Percentiles rank a stretch among this genome's conserved stretches.
phyloP scores from a whole-genome alignment of 2,113 vertebrate species.

The Zosterops lateralis region DNA sequence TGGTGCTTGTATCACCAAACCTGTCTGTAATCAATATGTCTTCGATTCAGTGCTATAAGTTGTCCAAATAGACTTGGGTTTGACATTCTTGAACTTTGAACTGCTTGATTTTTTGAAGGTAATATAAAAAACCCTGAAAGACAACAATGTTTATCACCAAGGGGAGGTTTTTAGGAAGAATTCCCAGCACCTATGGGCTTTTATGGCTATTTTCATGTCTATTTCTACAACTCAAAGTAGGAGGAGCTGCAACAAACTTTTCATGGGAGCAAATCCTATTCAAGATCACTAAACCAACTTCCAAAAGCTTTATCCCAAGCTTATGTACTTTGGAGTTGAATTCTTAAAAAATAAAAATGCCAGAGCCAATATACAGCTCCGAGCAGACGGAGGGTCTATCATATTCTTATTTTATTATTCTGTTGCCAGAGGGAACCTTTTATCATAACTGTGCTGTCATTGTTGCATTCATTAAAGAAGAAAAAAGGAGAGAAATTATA shows the following conservation, averaged over 20 bases:
- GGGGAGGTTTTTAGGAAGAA: neutral
- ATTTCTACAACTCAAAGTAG: neutral
- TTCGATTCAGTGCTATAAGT: neutral
- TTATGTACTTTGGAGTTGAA: neutral
- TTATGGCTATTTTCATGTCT: neutral
- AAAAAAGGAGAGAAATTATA: neutral
- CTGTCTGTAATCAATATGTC: neutral
- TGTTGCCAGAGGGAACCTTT: neutral
- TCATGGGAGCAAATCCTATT: neutral
- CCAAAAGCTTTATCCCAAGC: neutral
- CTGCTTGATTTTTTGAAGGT: neutral
- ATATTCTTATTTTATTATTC: neutral
- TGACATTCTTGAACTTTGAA: neutral
- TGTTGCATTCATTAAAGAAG: conserved; percentile 28
- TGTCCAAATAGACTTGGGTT: neutral
- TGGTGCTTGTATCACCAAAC: neutral
- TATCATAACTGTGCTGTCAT: neutral
- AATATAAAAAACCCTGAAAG: neutral
- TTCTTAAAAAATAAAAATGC: neutral
- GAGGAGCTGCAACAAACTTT: neutral
- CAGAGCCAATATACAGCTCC: neutral
- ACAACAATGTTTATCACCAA: neutral
- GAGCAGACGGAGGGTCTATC: neutral
- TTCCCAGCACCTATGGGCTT: neutral
- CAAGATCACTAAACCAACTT: neutral